Conservation (phyloP, 2,113 vertebrate species). For the Oxyruncus cristatus region DNA sequence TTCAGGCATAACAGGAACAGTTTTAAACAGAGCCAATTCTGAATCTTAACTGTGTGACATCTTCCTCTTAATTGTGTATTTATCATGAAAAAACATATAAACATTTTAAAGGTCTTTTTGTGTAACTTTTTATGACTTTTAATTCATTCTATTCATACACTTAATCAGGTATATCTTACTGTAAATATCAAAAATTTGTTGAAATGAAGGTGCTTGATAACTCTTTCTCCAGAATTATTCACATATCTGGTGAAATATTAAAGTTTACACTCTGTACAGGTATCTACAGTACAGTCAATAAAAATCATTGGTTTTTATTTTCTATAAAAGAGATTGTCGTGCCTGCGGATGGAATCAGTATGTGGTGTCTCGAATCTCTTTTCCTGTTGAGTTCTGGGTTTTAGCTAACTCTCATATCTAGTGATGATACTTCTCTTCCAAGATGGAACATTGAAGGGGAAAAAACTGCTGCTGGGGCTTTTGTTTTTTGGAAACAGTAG, state of each 20-base stretch:
- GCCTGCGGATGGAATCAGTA: not conserved
- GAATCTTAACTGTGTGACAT: slow-evolving; percentile 5
- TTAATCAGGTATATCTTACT: slow-evolving; percentile 55
- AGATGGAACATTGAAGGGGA: not conserved
- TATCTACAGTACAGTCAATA: slow-evolving; percentile 62
- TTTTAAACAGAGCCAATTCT: slow-evolving; percentile 24
- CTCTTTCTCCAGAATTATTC: slow-evolving; percentile 61
- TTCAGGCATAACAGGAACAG: not conserved
- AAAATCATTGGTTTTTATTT: slow-evolving; percentile 52
- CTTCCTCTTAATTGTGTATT: slow-evolving; percentile 44
- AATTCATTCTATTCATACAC: slow-evolving; percentile 54
- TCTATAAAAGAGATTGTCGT: slow-evolving; percentile 7
- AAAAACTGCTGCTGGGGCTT: not conserved
- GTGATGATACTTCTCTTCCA: not conserved
- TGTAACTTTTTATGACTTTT: slow-evolving; percentile 56
- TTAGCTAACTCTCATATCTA: not conserved
- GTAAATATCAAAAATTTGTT: slow-evolving; percentile 68
- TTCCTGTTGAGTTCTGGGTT: not conserved
- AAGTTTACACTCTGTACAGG: slow-evolving; percentile 76
- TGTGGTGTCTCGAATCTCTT: not conserved
- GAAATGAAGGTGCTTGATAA: slow-evolving; percentile 79
- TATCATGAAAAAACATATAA: slow-evolving; percentile 69
- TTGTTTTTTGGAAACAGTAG: not conserved
- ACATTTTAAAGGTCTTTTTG: slow-evolving; percentile 41
- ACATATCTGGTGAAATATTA: slow-evolving; percentile 63